Percentiles rank a stretch among this genome's conserved stretches.
Evolutionary conservation across 1,140 invertebrate genomes (phyloP).

Genomic region (Colletes gigas): DNA sequence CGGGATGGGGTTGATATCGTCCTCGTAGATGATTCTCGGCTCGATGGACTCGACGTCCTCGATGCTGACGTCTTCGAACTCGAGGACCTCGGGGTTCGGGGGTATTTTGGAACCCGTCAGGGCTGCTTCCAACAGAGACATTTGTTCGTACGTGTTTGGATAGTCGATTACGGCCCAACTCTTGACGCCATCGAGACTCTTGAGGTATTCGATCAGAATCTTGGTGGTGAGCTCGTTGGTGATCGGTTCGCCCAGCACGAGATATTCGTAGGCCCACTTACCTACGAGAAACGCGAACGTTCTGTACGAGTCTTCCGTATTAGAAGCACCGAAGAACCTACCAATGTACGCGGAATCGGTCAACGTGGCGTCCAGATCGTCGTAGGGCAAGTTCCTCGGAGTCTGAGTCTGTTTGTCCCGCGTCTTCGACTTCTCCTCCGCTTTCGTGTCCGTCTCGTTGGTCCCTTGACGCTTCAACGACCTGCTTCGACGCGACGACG

Average conservation of each 20-base stretch:
- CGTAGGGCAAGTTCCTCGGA: slow-evolving; percentile 82
- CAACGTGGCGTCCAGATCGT: slow-evolving; percentile 78
- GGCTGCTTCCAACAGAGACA: slow-evolving; percentile 81
- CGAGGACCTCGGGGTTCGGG: slow-evolving; percentile 58
- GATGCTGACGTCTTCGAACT: slow-evolving; percentile 74
- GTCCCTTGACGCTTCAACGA: neutral
- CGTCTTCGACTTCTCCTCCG: neutral
- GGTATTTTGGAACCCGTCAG: slow-evolving; percentile 75
- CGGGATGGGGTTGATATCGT: slow-evolving; percentile 65
- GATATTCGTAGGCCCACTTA: slow-evolving; percentile 80
- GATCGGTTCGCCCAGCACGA: slow-evolving; percentile 81
- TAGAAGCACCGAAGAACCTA: neutral
- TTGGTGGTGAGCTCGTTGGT: slow-evolving; percentile 81
- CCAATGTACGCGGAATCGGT: slow-evolving; percentile 80
- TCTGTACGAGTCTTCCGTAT: neutral
- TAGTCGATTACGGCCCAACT: slow-evolving; percentile 85
- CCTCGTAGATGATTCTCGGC: slow-evolving; percentile 74
- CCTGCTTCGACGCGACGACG: too few species aligned
- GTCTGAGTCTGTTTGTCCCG: slow-evolving; percentile 82
- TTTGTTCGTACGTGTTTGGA: slow-evolving; percentile 82
- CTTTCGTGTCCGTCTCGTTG: neutral
- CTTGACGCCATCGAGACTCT: slow-evolving; percentile 77
- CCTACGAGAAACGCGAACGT: slow-evolving; percentile 55
- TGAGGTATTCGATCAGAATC: slow-evolving; percentile 84
- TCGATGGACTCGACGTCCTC: slow-evolving; percentile 79